Conservation (phyloP, 2,113 vertebrate genomes). For the Clarias batrachus region DNA sequence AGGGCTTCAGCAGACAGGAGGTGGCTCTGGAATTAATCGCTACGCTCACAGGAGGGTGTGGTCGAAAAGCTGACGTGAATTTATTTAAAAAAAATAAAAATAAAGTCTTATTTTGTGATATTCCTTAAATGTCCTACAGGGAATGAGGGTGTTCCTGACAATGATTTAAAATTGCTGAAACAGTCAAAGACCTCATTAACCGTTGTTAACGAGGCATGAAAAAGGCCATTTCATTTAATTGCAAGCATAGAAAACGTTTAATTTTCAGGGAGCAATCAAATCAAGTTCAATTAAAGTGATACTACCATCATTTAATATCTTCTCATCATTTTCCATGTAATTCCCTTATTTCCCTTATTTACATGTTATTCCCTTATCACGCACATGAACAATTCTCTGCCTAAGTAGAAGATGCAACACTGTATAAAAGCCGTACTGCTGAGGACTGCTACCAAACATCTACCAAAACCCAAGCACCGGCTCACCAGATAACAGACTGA, state of each 20-base stretch:
- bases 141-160: constrained; percentile 12
- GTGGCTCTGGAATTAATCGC: constrained; percentile 21
- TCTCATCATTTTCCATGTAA: neutral
- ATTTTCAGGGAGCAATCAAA: constrained; percentile 1
- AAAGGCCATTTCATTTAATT: constrained; percentile 32
- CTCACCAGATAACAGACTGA: no score
- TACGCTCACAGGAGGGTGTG: neutral
- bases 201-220: constrained; percentile 5
- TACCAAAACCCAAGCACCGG: no score
- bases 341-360: neutral
- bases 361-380: no score
- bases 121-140: constrained; percentile 3
- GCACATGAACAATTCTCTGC: neutral
- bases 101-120: neutral
- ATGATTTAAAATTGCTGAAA: constrained; percentile 36
- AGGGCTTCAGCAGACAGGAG: constrained; percentile 49
- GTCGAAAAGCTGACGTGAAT: neutral
- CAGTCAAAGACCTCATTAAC: constrained; percentile 14
- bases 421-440: neutral
- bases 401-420: no score
- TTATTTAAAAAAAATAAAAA: neutral
- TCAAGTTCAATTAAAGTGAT: neutral
- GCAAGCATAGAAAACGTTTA: constrained; percentile 6
- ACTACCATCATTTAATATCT: neutral
- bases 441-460: no score